phyloP scores from a whole-genome alignment of 1,140 invertebrate genomes.

The Orius laevigatus region DNA sequence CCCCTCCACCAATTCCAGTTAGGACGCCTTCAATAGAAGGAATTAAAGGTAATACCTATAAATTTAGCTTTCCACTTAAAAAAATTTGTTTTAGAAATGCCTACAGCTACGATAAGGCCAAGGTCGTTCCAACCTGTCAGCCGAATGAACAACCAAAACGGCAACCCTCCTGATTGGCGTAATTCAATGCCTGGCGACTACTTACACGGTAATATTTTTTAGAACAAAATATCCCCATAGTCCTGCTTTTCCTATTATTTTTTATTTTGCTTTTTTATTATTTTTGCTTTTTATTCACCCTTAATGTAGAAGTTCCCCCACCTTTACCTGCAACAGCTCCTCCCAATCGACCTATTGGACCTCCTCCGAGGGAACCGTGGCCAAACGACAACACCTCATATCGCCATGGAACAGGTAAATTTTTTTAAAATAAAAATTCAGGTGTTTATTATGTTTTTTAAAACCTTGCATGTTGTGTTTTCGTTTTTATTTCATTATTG shows the following conservation, averaged over 20 bases:
- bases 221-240: not conserved
- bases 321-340: conserved; percentile 21
- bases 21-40: conserved; percentile 5
- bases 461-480: too few relatives aligned
- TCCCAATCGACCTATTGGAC: conserved; percentile 17
- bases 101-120: conserved; percentile 10
- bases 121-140: conserved; percentile 14
- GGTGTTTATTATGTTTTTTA: not conserved
- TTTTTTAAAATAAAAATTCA: not conserved
- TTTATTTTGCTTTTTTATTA: not conserved
- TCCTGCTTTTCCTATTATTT: not conserved
- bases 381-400: conserved; percentile 20
- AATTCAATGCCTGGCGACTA: conserved; percentile 10
- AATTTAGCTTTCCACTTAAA: not conserved
- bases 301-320: conserved; percentile 18
- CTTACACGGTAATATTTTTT: not conserved
- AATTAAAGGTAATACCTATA: not conserved
- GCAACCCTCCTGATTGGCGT: conserved; percentile 18
- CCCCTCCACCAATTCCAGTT: conserved; percentile 20
- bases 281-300: not conserved
- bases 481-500: too few relatives aligned
- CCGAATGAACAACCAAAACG: conserved; percentile 14
- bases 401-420: conserved; percentile 21
- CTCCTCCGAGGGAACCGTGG: conserved; percentile 20
- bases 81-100: conserved; percentile 6